Evolutionary conservation across 2,113 vertebrate genomes (phyloP), one percentile per base, ranked within the genome.

Genomic region (Athene cunicularia): DNA sequence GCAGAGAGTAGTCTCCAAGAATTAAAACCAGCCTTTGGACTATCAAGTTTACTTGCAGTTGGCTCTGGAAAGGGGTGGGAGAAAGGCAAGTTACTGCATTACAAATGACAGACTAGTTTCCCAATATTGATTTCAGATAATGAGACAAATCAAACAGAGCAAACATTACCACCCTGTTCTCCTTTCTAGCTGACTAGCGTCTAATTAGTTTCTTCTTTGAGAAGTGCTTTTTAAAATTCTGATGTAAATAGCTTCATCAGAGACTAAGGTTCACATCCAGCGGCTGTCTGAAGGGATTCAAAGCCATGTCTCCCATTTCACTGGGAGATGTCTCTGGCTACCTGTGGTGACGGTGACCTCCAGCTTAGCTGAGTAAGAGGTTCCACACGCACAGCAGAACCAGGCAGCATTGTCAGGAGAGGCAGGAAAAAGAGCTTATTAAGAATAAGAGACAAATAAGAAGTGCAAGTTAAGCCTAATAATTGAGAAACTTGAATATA

Each of bases 341-440:
- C 56, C 77, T 81, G 86, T 3, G 7, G 52, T 35, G 47, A 24
- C 0, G 0, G 37, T 20, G 52, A 37, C 45, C 43, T 49, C n/a
- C 59, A 23, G 45, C 39, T 84, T 49, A 66, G 35, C 55, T 81
- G 76, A 52, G 67, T 20, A 60, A 73, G 88, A 70, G 22, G 49
- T n/a, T 47, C 59, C 41, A 64, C 3, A 4, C 23, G 59, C 39
- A 64, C 59, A 70, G 63, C 47, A 93, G 59, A 90, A 66, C 22
- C 35, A 81, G 11, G 41, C 35, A 60, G 71, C 39, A n/a, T 12
- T 76, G 43, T 33, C 63, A 89, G 15, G 26, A 89, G 28, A 83
- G 22, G 43, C 2, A 56, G 67, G 39, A 70, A 66, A 55, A 4
- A 88, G 37, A 11, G 28, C 47, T 85, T 67, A 86, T 82, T 85